phyloP scores from a whole-genome alignment of 2,113 vertebrate species.

The Neoarius graeffei region DNA sequence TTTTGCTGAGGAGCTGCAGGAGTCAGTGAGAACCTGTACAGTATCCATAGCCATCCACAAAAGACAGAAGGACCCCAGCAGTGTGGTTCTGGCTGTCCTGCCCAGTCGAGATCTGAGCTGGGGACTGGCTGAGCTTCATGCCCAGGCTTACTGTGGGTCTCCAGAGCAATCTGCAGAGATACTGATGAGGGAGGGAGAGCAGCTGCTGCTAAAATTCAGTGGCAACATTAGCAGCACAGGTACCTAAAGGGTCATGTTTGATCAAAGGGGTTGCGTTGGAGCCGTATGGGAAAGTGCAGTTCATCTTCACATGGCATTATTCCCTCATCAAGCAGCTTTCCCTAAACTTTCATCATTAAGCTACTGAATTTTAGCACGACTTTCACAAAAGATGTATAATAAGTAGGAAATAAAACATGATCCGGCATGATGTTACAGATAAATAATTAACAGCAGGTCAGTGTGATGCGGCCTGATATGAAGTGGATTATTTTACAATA shows the following conservation, averaged over 20 bases:
- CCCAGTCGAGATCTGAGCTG: constrained; percentile 76
- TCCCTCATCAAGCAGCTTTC: not conserved
- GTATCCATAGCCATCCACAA: constrained; percentile 73
- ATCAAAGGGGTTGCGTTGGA: not conserved
- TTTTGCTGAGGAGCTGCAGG: constrained; percentile 78
- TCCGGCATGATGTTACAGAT: not conserved
- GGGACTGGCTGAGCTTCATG: constrained; percentile 68
- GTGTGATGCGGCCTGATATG: not conserved
- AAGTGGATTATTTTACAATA: not conserved
- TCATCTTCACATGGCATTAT: not conserved
- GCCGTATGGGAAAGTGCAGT: not conserved
- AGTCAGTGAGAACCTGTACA: constrained; percentile 62
- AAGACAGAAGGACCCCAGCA: constrained; percentile 67
- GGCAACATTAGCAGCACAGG: constrained; percentile 85
- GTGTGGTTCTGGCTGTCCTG: constrained; percentile 67
- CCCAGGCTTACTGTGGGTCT: constrained; percentile 69
- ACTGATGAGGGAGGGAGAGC: constrained; percentile 80
- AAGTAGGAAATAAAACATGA: not conserved
- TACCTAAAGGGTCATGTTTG: constrained; percentile 40
- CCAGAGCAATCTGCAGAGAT: constrained; percentile 74
- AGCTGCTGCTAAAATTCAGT: constrained; percentile 78
- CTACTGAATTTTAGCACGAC: too few species aligned
- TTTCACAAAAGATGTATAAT: not conserved
- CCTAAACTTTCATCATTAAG: not conserved
- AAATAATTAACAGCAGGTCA: not conserved